These are phyloP conservation scores for Diadumene lineata DNA, from an alignment of 92 coral and sea anemone genomes.

Conservation along the genomic window DNA sequence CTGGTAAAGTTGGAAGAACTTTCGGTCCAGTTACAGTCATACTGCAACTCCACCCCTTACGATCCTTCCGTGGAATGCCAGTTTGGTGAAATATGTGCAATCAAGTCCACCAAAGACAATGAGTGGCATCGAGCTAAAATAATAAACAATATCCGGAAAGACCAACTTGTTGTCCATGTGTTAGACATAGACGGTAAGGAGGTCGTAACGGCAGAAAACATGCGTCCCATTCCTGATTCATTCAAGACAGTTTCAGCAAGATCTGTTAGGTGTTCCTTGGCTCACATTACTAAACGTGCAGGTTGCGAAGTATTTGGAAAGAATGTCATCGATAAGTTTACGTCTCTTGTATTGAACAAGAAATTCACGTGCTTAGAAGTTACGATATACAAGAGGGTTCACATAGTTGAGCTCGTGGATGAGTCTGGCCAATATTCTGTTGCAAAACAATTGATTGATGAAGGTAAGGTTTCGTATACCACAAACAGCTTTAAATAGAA, in stretches of 20 bases:
- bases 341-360: slow-evolving; percentile 38
- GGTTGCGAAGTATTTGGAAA: slow-evolving; percentile 23
- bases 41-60: slow-evolving; percentile 32
- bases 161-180: slow-evolving; percentile 39
- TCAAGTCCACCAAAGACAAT: slow-evolving; percentile 41
- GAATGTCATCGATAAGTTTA: slow-evolving; percentile 28
- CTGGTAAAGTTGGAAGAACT: slow-evolving; percentile 43
- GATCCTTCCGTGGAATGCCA: slow-evolving; percentile 12
- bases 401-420: slow-evolving; percentile 52
- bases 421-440: slow-evolving; percentile 28
- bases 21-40: slow-evolving; percentile 39
- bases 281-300: slow-evolving; percentile 38
- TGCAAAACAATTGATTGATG: slow-evolving; percentile 39
- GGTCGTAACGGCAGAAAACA: slow-evolving; percentile 33
- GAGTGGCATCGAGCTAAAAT: slow-evolving; percentile 64
- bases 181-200: slow-evolving; percentile 62
- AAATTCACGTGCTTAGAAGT: slow-evolving; percentile 37
- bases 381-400: not conserved
- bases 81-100: slow-evolving; percentile 50
- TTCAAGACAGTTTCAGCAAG: slow-evolving; percentile 36
- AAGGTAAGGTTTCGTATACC: slow-evolving; percentile 35
- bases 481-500: no score
- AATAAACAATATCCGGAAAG: slow-evolving; percentile 2
- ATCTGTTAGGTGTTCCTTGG: slow-evolving; percentile 34
- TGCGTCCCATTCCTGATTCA: slow-evolving; percentile 40